phyloP scores from a whole-genome alignment of 1,140 invertebrate genomes.

The Brachystomella parvula region DNA sequence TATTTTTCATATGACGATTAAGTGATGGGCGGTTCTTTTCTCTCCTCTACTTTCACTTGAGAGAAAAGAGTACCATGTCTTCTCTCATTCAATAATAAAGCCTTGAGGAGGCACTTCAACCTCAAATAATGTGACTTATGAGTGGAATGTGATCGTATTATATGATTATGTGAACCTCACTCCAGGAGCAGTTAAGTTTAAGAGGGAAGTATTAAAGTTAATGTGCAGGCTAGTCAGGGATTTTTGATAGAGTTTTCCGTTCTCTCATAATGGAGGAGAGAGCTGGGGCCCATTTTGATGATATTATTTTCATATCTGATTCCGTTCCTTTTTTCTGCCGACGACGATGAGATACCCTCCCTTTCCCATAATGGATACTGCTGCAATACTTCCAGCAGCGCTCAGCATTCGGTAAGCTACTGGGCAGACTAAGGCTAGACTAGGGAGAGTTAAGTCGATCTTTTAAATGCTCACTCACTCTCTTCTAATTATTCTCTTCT shows the following conservation, averaged over 20 bases:
- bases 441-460: conserved; percentile 32
- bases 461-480: conserved; percentile 33
- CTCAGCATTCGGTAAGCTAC: neutral
- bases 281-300: neutral
- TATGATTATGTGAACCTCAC: neutral
- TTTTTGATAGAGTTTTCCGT: conserved; percentile 23
- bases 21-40: neutral
- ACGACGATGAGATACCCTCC: neutral
- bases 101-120: neutral
- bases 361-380: neutral
- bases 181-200: neutral
- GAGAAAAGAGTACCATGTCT: neutral
- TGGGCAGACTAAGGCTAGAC: conserved; percentile 25
- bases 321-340: neutral
- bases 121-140: neutral
- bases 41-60: too few relatives aligned
- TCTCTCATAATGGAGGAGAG: neutral
- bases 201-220: conserved; percentile 19
- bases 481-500: conserved; percentile 22
- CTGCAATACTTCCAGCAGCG: neutral
- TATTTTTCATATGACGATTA: neutral
- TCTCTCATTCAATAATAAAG: neutral
- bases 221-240: conserved; percentile 23
- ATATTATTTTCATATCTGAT: neutral
- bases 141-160: conserved; percentile 1